Evolutionary conservation across 92 coral and sea anemone genomes (phyloP).

Genomic region (Meandrina meandrites): DNA sequence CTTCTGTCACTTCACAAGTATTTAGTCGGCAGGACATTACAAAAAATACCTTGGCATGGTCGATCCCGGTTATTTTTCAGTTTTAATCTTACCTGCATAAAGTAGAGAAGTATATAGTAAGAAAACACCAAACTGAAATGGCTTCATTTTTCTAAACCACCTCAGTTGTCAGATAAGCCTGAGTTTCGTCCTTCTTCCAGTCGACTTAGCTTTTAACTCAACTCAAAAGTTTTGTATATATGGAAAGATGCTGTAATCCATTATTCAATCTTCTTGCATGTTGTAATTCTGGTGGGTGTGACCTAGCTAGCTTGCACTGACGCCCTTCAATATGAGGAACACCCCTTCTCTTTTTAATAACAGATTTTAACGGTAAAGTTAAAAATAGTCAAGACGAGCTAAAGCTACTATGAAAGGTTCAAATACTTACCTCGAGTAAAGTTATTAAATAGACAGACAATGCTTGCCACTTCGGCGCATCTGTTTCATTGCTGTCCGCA

Average conservation of each 20-base stretch:
- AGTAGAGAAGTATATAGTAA: background rate
- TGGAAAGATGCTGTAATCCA: background rate
- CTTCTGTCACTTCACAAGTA: background rate
- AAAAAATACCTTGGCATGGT: no score
- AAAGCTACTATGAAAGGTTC: background rate
- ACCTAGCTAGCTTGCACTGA: background rate
- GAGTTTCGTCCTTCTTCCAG: background rate
- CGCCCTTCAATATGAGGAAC: background rate
- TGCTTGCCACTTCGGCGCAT: background rate
- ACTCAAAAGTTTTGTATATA: background rate
- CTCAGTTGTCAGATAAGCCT: background rate
- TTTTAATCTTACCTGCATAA: constrained; percentile 10
- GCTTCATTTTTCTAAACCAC: background rate
- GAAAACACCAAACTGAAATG: background rate
- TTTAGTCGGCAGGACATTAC: no score
- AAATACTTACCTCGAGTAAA: background rate
- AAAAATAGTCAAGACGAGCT: background rate
- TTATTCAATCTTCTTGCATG: background rate
- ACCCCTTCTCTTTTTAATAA: background rate
- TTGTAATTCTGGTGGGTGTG: background rate
- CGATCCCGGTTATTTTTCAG: no score
- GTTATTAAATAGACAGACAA: no score
- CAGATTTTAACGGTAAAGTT: no score
- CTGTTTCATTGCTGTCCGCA: background rate
- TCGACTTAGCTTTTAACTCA: background rate